Evolutionary conservation across 2,797 vertebrate genomes (phyloP), one percentile per base, ranked within the genome.

Genomic region (Darevskia nairensis): DNA sequence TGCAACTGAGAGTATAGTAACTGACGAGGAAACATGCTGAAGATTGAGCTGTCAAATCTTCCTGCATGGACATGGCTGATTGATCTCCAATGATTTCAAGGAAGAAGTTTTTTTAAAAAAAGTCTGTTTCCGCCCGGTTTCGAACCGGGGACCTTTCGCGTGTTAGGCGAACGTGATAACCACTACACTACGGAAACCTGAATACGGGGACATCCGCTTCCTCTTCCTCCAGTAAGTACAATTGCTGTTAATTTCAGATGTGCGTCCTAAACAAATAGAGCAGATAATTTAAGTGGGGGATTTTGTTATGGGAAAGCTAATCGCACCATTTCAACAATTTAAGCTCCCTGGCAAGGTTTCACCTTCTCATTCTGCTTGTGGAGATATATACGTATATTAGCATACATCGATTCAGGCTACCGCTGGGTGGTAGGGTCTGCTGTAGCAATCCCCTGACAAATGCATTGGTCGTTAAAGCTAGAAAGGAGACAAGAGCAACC

Each of bases 81-180:
- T 84, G 23, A 46, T 29, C 11, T 83, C 5, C 3, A 32, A 50
- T 7, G 21, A 64, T 64, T 64, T 64, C 5, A 64, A 64, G 21
- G 61, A 64, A 23, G 61, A 64, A 64, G 59, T 23, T 6, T n/a
- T 1, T 1, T 74, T 6, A 25, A 4, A 0, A 11, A 3, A 0
- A 1, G 0, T 19, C 6, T 97, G 96, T 97, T 98, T 96, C 96
- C 96, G 96, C 97, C 97, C 96, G 96, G 97, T 97, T 97, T 97
- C 96, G 96, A 97, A 97, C 97, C 97, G 96, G 95, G 96, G 96
- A 96, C 96, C 95, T 97, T 97, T 97, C 96, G 96, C 96, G 96
- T 96, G 96, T 97, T 97, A 97, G 96, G 97, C 96, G 96, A 97
- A 97, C 94, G 96, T 96, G 97, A 97, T 97, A 96, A 97, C 97